These are phyloP conservation scores for Varanus salvator DNA, from an alignment of 2,113 vertebrate genomes.

Conservation along the genomic window DNA sequence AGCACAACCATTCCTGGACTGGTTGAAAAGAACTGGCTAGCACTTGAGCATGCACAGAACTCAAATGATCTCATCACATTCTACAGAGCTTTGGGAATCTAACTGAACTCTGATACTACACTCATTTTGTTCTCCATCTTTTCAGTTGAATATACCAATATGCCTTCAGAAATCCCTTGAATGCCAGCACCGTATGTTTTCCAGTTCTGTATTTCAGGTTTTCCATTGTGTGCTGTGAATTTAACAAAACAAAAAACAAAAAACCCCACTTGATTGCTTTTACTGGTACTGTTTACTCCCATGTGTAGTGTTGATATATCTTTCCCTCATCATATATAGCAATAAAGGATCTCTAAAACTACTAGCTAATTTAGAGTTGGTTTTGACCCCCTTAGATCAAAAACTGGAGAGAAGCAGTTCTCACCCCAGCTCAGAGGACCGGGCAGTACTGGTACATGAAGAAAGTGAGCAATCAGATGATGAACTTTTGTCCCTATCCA, in stretches of 20 bases:
- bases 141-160: not conserved
- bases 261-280: not conserved
- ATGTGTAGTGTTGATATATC: not conserved
- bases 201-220: not conserved
- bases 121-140: not conserved
- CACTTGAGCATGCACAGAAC: not conserved
- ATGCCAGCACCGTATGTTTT: too few species aligned
- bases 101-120: not conserved
- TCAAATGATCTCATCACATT: not conserved
- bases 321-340: not conserved
- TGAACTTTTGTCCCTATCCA: constrained; percentile 96
- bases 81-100: not conserved
- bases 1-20: not conserved
- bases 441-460: constrained; percentile 84
- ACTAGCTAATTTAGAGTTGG: constrained; percentile 29
- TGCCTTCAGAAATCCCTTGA: not conserved
- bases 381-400: constrained; percentile 77
- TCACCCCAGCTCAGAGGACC: constrained; percentile 83
- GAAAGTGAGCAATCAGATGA: constrained; percentile 98
- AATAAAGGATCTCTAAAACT: constrained; percentile 24
- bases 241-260: not conserved
- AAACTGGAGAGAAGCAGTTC: constrained; percentile 82
- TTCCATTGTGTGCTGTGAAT: not conserved
- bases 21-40: not conserved
- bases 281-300: not conserved